Base-by-base conservation (phyloP, 2,797 vertebrate species). In the Distichodus sexfasciatus region DNA sequence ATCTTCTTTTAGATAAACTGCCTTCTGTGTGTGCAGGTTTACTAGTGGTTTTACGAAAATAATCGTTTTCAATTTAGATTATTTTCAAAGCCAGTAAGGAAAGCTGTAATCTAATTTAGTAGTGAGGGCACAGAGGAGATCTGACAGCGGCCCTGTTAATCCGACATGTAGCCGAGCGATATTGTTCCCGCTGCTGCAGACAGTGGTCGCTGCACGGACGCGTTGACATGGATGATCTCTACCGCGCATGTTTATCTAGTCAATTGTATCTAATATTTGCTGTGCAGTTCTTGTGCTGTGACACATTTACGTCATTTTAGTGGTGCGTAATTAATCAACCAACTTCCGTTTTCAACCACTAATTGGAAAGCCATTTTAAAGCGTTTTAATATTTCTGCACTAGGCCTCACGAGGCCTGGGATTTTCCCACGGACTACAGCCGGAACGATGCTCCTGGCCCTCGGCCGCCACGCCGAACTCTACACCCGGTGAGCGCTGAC, bases 201-300 rank as follows among this genome's bases (percentile, higher is more conserved):
- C 87, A 89, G 84, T 82, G 80, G 81, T 80, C 82, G 85, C 82
- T 88, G 85, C 82, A 82, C 80, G 80, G 79, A 72, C 79, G 58
- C 80, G 86, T 89, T 88, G 87, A 90, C 90, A 92, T 92, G 91
- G 90, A 89, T 87, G 79, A 85, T 79, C 78, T 87, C 82, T 81
- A 77, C 79, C 66, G 66, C 62, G 40, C 54, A 50, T 75, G 67
- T 73, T 82, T 83, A 74, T 82, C 72, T 82, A 77, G 77, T 78
- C 76, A 72, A 82, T 84, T 76, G 69, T 83, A 84, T 83, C 66
- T 71, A 71, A 63, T 79, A 75, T 65, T 75, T 46, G 57, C 14
- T 19, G 68, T 72, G 67, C 70, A 19, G 46, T 40, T 33, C 43
- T 57, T 66, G 31, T 57, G n/a, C n/a, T n/a, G 55, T 72, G n/a